Conservation (phyloP, 2,797 vertebrate genomes). For the Synanceia verrucosa region DNA sequence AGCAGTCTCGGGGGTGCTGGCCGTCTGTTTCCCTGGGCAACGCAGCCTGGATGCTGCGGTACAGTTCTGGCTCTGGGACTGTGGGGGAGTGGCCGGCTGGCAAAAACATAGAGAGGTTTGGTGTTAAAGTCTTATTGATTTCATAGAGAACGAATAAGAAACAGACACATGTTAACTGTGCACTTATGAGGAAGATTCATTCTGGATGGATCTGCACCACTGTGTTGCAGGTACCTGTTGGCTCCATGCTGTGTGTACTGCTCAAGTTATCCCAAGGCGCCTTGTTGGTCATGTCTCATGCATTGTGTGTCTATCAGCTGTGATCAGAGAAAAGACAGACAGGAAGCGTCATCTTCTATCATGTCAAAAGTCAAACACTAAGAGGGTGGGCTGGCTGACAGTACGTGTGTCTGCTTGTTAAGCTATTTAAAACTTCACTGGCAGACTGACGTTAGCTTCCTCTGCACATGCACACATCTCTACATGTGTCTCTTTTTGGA, state of each 20-base stretch:
- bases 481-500: background rate
- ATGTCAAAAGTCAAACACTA: background rate
- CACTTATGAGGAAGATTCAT: background rate
- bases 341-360: background rate
- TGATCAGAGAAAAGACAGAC: conserved; percentile 15
- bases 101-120: background rate
- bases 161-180: background rate
- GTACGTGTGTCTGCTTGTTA: background rate
- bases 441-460: background rate
- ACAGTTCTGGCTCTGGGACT: conserved; percentile 87
- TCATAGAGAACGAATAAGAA: background rate
- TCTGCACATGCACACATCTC: background rate
- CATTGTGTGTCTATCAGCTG: conserved; percentile 56
- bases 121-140: background rate
- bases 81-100: conserved; percentile 53
- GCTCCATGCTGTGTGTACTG: conserved; percentile 61
- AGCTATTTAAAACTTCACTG: conserved; percentile 10
- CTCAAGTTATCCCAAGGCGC: conserved; percentile 54
- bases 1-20: conserved; percentile 70
- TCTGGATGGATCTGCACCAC: background rate
- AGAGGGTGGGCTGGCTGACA: background rate
- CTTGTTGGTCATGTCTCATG: conserved; percentile 56
- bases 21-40: conserved; percentile 82
- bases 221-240: conserved; percentile 58
- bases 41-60: conserved; percentile 88